Conservation (phyloP, 92 coral and sea anemone species). For the Parazoanthus swiftii region DNA sequence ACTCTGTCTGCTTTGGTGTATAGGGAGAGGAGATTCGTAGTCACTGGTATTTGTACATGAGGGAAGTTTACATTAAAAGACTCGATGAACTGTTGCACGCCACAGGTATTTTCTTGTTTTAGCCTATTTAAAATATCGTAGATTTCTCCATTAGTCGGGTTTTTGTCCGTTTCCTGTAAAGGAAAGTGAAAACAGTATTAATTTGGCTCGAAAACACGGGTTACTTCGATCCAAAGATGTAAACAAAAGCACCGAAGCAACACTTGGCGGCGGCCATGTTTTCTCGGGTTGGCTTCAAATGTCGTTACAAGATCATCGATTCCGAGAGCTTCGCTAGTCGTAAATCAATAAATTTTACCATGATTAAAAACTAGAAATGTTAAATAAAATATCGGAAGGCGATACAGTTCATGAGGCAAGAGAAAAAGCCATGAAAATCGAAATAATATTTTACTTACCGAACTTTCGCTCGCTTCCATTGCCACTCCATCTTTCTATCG, state of each 20-base stretch:
- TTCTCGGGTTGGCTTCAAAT: neutral
- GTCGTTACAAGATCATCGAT: neutral
- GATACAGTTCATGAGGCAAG: neutral
- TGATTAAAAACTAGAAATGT: neutral
- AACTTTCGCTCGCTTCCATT: slow-evolving; percentile 7
- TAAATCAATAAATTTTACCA: neutral
- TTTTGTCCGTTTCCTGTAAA: neutral
- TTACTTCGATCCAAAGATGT: neutral
- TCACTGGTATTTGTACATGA: slow-evolving; percentile 5
- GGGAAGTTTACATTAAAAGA: slow-evolving; percentile 17
- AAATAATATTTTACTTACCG: slow-evolving; percentile 22
- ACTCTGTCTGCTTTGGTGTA: slow-evolving; percentile 33
- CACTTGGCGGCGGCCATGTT: neutral
- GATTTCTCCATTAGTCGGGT: neutral
- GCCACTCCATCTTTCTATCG: slow-evolving; percentile 15
- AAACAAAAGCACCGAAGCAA: neutral
- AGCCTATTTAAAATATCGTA: slow-evolving; percentile 6
- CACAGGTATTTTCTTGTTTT: neutral
- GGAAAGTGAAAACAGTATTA: too few species aligned
- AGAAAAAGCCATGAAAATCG: neutral
- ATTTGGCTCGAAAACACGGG: neutral
- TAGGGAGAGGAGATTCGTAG: slow-evolving; percentile 6
- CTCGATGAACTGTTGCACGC: slow-evolving; percentile 24
- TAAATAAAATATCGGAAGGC: slow-evolving; percentile 4
- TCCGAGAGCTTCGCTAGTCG: neutral